These are phyloP conservation scores for Parazoanthus swiftii DNA, from an alignment of 92 coral and sea anemone species.

Conservation along the genomic window DNA sequence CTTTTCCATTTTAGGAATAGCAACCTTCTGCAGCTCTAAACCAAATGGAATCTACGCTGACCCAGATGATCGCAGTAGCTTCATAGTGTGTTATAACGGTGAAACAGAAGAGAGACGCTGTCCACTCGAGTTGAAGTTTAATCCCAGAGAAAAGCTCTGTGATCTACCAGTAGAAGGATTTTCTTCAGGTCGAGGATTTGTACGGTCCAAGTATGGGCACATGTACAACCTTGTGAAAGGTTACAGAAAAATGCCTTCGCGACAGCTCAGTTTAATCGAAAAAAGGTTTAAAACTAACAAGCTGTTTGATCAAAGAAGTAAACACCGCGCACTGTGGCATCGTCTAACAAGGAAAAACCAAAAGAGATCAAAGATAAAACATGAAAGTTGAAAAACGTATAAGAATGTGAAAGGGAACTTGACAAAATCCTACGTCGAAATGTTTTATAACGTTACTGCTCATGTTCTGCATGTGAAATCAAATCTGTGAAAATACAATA, in stretches of 20 bases:
- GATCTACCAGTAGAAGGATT: constrained; percentile 52
- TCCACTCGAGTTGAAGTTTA: constrained; percentile 57
- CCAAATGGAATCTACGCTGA: constrained; percentile 64
- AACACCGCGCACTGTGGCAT: background rate
- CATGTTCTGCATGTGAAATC: no score
- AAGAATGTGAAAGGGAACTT: background rate
- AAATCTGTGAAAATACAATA: no score
- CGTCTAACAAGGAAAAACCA: background rate
- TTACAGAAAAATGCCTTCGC: background rate
- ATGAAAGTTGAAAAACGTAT: background rate
- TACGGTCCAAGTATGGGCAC: constrained; percentile 2
- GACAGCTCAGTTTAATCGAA: background rate
- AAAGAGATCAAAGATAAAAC: background rate
- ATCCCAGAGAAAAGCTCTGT: constrained; percentile 77
- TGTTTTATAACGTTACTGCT: background rate
- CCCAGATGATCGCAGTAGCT: constrained; percentile 60
- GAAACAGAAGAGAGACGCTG: constrained; percentile 68
- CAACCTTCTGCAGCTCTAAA: constrained; percentile 54
- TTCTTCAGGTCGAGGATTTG: background rate
- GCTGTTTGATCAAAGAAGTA: background rate
- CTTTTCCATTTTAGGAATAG: constrained; percentile 24
- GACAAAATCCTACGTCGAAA: background rate
- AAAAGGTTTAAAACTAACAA: background rate
- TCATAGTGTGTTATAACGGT: constrained; percentile 66
- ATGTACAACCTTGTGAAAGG: background rate